phyloP scores from a whole-genome alignment of 2,888 invertebrate genomes.

The Drosophila mayaguana region DNA sequence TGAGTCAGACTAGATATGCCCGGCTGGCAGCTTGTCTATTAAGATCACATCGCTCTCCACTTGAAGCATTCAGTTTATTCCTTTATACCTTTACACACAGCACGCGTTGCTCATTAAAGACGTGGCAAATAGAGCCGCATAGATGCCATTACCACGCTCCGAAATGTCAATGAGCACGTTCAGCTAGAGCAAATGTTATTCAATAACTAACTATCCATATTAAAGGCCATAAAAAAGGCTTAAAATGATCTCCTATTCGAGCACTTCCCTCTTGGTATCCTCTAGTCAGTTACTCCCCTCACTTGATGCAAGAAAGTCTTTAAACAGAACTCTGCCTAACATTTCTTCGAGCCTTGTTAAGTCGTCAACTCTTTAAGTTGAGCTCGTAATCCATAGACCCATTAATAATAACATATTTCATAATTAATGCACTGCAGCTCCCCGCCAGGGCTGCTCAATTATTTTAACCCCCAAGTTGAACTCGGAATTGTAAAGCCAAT shows the following conservation, averaged over 20 bases:
- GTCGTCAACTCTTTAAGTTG: slow-evolving; percentile 2
- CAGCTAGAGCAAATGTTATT: background rate
- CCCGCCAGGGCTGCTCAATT: slow-evolving; percentile 29
- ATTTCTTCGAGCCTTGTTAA: background rate
- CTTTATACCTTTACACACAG: no score
- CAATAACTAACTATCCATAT: background rate
- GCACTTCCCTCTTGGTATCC: background rate
- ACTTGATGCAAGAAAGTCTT: background rate
- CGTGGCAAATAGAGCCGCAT: background rate
- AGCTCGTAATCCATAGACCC: slow-evolving; percentile 20
- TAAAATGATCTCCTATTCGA: background rate
- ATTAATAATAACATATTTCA: slow-evolving; percentile 28
- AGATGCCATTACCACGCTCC: background rate
- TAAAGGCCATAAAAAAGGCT: background rate
- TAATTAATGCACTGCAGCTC: slow-evolving; percentile 25
- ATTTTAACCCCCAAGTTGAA: slow-evolving; percentile 54
- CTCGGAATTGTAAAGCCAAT: slow-evolving; percentile 5
- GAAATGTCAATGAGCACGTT: background rate
- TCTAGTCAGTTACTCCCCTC: background rate
- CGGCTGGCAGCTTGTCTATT: no score
- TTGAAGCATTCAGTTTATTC: background rate
- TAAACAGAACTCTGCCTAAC: background rate
- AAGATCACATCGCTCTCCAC: no score
- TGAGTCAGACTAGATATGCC: no score
- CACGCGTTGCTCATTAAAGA: no score